Percentiles rank a stretch among this genome's conserved stretches.
Evolutionary conservation across 2,888 invertebrate species (phyloP).

Genomic region (Bimastos eiseni): DNA sequence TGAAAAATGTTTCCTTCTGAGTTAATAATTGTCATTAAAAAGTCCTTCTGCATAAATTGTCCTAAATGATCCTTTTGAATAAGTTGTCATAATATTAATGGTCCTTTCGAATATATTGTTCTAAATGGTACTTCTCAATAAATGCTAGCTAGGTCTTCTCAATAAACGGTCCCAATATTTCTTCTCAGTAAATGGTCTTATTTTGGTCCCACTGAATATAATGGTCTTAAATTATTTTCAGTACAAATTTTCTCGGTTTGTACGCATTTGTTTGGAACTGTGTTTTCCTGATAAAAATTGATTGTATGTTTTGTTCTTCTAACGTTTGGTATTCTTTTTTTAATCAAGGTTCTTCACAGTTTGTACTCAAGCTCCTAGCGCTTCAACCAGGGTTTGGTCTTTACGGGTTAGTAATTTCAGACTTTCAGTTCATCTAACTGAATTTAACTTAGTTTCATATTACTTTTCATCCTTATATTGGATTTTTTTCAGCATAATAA

Average conservation of each 20-base stretch:
- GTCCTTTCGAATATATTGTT: too few relatives aligned
- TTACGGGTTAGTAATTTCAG: background rate
- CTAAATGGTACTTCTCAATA: too few relatives aligned
- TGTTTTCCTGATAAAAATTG: background rate
- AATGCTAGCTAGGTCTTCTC: too few relatives aligned
- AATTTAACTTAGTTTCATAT: background rate
- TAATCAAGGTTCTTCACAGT: background rate
- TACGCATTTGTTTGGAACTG: background rate
- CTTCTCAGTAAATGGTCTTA: too few relatives aligned
- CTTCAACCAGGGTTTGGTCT: conserved; percentile 5
- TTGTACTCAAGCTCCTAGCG: background rate
- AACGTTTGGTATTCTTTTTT: background rate
- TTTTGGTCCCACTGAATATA: background rate
- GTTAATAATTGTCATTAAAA: too few relatives aligned
- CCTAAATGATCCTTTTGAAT: too few relatives aligned
- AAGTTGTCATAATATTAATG: too few relatives aligned
- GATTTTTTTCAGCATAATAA: background rate
- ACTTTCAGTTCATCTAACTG: background rate
- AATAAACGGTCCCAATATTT: too few relatives aligned
- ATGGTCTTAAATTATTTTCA: background rate
- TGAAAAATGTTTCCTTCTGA: too few relatives aligned
- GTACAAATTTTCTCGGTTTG: background rate
- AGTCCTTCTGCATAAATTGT: too few relatives aligned
- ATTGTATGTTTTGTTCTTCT: background rate
- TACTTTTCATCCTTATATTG: background rate